Percentiles rank a stretch among this genome's conserved stretches.
phyloP scores from a whole-genome alignment of 2,888 invertebrate species.

The Pandemis heparana region DNA sequence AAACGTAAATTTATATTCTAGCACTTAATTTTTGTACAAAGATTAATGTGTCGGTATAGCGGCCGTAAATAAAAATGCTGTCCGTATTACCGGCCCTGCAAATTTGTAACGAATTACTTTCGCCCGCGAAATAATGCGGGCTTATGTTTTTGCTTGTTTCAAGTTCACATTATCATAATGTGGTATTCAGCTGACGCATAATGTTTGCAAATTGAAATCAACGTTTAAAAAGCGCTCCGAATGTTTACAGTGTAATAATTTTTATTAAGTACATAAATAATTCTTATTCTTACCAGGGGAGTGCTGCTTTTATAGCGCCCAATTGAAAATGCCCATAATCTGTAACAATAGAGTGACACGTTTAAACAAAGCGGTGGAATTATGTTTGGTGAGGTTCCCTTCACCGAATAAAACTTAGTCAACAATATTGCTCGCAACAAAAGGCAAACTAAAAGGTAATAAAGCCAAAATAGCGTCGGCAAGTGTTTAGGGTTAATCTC shows the following conservation, averaged over 20 bases:
- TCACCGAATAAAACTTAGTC: slow-evolving; percentile 29
- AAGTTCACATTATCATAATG: slow-evolving; percentile 32
- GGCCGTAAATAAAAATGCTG: slow-evolving; percentile 34
- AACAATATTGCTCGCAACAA: slow-evolving; percentile 44
- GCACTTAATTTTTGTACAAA: slow-evolving; percentile 20
- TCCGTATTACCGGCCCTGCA: slow-evolving; percentile 27
- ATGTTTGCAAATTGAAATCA: slow-evolving; percentile 10
- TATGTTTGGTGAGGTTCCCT: slow-evolving; percentile 42
- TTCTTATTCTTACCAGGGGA: slow-evolving; percentile 21
- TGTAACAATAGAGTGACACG: slow-evolving; percentile 38
- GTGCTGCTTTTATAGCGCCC: slow-evolving; percentile 14
- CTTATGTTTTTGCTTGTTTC: slow-evolving; percentile 23
- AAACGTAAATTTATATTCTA: not conserved
- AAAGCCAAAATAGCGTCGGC: slow-evolving; percentile 57
- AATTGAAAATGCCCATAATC: slow-evolving; percentile 32
- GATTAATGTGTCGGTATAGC: slow-evolving; percentile 21
- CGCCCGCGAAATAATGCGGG: slow-evolving; percentile 22
- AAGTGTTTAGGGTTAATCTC: slow-evolving; percentile 63
- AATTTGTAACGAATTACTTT: slow-evolving; percentile 37
- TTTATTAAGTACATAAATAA: not conserved
- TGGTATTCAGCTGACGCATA: slow-evolving; percentile 7
- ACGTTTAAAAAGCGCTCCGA: not conserved
- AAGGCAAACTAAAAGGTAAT: slow-evolving; percentile 60
- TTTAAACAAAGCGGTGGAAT: slow-evolving; percentile 31
- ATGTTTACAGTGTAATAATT: not conserved